Base-by-base conservation (phyloP, 2,888 invertebrate genomes). In the Ditula angustiorana region DNA sequence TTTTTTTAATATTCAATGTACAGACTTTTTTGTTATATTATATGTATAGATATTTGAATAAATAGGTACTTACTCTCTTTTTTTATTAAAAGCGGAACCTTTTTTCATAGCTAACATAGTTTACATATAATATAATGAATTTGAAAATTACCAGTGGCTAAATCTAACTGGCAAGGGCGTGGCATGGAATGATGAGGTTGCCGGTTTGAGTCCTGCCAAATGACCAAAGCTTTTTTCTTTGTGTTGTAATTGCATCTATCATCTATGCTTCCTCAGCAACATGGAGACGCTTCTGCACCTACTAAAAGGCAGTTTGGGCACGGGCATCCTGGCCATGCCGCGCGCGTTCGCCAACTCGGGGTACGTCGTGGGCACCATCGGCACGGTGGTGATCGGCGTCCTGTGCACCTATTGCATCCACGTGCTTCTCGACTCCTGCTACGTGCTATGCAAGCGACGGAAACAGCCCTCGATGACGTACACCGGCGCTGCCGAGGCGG, bases 351-450 rank as follows among this genome's bases (percentile, higher is more conserved):
- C 95, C 73, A 95, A 98, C 81, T 94, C 98, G 0, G 98, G 98
- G 1, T 95, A 97, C 74, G 90, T 95, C 63, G 95, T 98, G 2
- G 99, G 99, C 8, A 81, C 95, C 1, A 88, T 97, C 19, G 97
- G 97, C 5, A 96, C 99, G 0, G 84, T 97, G 10, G 76, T 97
- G 2, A 97, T 99, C 72, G 99, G 98, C 0, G 85, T 96, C 23
- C 94, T 99, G 33, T 98, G 98, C 88, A 97, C 98, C 2, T 98
- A 99, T 87, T 99, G 99, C 82, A 98, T 99, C 87, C 97, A 98
- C 82, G 93, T 98, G 69, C 92, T 99, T 69, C 95, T 98, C 21
- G 95, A 94, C 79, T 93, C 95, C 0, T 94, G 95, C 81, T 95
- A 95, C 72, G 94, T 92, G 71, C 80, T 95, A 46, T 95, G 95